Percentiles rank a stretch among this genome's conserved stretches.
Evolutionary conservation across 2,888 invertebrate species (phyloP).

Genomic region (Rhimphoctona megacephalus): DNA sequence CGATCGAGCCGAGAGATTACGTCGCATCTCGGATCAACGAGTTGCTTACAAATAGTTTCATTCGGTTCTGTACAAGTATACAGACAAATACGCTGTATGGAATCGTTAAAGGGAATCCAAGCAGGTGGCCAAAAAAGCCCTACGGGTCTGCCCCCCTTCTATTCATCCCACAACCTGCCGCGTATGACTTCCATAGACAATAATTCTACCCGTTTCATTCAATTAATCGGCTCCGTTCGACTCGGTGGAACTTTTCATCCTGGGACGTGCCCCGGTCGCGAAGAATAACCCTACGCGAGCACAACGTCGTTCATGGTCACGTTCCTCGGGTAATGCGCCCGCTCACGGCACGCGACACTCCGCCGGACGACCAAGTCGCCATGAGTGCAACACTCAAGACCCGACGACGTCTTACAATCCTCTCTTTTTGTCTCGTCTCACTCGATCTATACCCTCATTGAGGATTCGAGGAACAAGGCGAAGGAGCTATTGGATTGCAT

Average conservation of each 20-base stretch:
- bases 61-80: slow-evolving; percentile 69
- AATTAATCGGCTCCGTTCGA: slow-evolving; percentile 3
- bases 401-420: slow-evolving; percentile 27
- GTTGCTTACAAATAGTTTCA: slow-evolving; percentile 79
- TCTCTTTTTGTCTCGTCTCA: slow-evolving; percentile 31
- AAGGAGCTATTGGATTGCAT: slow-evolving; percentile 74
- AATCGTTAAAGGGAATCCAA: slow-evolving; percentile 47
- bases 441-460: slow-evolving; percentile 72
- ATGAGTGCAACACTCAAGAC: slow-evolving; percentile 38
- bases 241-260: slow-evolving; percentile 38
- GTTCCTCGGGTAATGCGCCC: slow-evolving; percentile 61
- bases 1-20: slow-evolving; percentile 64
- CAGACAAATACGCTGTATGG: neutral
- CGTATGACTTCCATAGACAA: slow-evolving; percentile 10
- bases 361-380: slow-evolving; percentile 61
- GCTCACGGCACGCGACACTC: slow-evolving; percentile 78
- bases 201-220: slow-evolving; percentile 1
- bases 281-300: slow-evolving; percentile 9
- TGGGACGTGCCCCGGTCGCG: slow-evolving; percentile 36
- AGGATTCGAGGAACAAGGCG: slow-evolving; percentile 76
- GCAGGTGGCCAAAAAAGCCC: slow-evolving; percentile 60
- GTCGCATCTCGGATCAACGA: slow-evolving; percentile 47
- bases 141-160: slow-evolving; percentile 28
- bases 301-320: slow-evolving; percentile 56
- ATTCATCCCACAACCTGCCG: neutral